phyloP scores from a whole-genome alignment of 1,140 invertebrate species.

The Maniola jurtina region DNA sequence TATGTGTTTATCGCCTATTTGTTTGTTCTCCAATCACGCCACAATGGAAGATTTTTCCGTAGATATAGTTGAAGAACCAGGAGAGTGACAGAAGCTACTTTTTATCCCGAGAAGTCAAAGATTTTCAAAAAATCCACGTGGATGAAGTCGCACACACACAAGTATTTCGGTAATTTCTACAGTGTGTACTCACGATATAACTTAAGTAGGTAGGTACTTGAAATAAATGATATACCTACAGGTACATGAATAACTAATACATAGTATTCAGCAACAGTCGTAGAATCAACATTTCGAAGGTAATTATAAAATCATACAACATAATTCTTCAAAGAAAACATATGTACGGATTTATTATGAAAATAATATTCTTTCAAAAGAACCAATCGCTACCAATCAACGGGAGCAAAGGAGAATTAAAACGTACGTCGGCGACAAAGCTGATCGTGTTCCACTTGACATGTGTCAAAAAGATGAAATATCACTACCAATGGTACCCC shows the following conservation, averaged over 20 bases:
- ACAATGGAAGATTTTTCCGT: too few relatives aligned
- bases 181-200: not conserved
- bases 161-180: too few relatives aligned
- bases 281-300: not conserved
- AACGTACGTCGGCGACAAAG: conserved; percentile 53
- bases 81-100: too few relatives aligned
- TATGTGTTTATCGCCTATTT: too few relatives aligned
- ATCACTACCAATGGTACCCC: conserved; percentile 42
- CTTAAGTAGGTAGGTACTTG: not conserved
- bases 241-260: too few relatives aligned
- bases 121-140: too few relatives aligned
- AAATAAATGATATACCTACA: too few relatives aligned
- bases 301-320: not conserved
- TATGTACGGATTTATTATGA: not conserved
- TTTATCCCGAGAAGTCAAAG: too few relatives aligned
- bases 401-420: conserved; percentile 56
- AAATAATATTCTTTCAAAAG: conserved; percentile 11
- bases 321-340: not conserved
- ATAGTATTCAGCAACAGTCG: too few relatives aligned
- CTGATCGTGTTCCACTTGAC: conserved; percentile 57
- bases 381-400: conserved; percentile 41
- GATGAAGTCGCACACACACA: too few relatives aligned
- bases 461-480: conserved; percentile 62
- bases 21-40: too few relatives aligned
- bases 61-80: too few relatives aligned